These are phyloP conservation scores for Andinoacara biseriatus DNA, from an alignment of 2,113 vertebrate species.

Conservation along the genomic window DNA sequence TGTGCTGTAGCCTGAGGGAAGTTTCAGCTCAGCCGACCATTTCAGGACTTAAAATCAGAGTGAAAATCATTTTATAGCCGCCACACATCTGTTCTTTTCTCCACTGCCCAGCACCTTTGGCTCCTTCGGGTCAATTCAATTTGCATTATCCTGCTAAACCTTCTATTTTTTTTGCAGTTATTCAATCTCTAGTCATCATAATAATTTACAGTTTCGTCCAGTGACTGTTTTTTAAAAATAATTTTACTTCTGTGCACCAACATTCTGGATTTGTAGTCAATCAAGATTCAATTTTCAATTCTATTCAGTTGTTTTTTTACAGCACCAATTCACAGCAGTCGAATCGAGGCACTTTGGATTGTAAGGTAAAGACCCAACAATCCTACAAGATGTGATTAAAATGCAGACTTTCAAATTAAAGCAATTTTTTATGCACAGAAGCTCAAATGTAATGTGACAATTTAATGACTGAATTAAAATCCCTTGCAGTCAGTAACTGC, in stretches of 20 bases:
- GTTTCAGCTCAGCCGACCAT: background rate
- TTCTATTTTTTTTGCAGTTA: background rate
- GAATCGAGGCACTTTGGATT: too few species aligned
- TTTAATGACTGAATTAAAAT: background rate
- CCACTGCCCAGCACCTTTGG: background rate
- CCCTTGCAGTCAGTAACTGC: background rate
- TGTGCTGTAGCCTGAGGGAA: background rate
- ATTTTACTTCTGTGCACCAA: background rate
- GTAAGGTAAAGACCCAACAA: too few species aligned
- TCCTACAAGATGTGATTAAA: background rate
- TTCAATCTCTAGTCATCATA: background rate
- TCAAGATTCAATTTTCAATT: too few species aligned
- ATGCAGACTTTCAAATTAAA: background rate
- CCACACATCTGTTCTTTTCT: background rate
- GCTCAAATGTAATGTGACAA: background rate
- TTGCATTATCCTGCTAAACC: background rate
- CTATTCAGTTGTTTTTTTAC: too few species aligned
- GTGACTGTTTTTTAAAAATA: background rate
- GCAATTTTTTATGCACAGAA: rapidly evolving
- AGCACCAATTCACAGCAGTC: too few species aligned
- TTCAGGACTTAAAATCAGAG: background rate
- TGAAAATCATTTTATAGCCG: background rate
- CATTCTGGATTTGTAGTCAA: rapidly evolving
- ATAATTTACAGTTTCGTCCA: background rate
- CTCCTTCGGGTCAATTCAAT: background rate